Conservation (phyloP, 2,888 invertebrate species). For the Camponotus fellah region DNA sequence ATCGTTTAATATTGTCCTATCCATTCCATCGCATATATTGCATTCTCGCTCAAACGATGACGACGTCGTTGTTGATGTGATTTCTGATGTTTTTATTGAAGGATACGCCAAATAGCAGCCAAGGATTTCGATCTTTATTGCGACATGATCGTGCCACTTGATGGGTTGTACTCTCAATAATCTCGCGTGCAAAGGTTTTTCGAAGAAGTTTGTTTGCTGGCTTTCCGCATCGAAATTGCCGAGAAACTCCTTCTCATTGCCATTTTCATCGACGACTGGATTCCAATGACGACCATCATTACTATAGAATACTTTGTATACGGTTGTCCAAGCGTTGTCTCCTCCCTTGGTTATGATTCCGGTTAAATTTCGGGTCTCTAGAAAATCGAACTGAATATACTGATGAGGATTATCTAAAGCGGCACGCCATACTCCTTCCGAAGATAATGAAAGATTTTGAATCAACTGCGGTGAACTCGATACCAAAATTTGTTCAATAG, state of each 20-base stretch:
- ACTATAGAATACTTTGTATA: conserved; percentile 92
- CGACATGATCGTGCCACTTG: conserved; percentile 91
- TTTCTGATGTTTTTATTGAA: neutral
- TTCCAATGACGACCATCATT: conserved; percentile 91
- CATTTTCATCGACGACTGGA: conserved; percentile 88
- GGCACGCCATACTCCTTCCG: conserved; percentile 74
- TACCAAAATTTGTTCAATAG: conserved; percentile 89
- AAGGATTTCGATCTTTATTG: conserved; percentile 91
- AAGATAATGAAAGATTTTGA: conserved; percentile 73
- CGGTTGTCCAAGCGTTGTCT: conserved; percentile 91
- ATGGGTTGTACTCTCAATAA: conserved; percentile 91
- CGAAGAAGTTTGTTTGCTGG: conserved; percentile 89
- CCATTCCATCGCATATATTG: conserved; percentile 88
- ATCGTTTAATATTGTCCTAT: conserved; percentile 77
- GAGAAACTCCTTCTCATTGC: conserved; percentile 88
- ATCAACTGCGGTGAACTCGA: conserved; percentile 87
- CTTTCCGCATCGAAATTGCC: conserved; percentile 91
- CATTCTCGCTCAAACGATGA: conserved; percentile 79
- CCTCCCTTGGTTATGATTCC: conserved; percentile 93
- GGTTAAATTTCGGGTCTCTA: conserved; percentile 91
- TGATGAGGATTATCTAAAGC: conserved; percentile 77
- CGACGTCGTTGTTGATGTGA: conserved; percentile 13
- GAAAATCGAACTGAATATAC: conserved; percentile 90
- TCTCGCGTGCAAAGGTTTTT: conserved; percentile 91
- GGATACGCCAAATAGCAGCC: conserved; percentile 93